Base-by-base conservation (phyloP, 2,888 invertebrate genomes). In the Xestia c-nigrum region DNA sequence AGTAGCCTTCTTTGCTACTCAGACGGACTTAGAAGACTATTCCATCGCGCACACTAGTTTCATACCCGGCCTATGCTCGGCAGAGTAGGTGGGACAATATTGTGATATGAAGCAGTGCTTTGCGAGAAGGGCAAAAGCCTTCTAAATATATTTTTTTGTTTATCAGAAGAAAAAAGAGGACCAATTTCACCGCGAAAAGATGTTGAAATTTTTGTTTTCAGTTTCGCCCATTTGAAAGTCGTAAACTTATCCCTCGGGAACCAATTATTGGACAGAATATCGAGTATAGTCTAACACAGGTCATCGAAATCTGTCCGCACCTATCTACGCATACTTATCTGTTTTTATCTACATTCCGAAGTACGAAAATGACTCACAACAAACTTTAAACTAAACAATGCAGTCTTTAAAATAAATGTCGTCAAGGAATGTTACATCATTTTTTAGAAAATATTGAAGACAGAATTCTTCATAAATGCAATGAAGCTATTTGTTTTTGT, bases 381-480 rank as follows among this genome's bases (percentile, higher is more conserved):
- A 55, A 43, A 21, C 24, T 52, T 7, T 9, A 38, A n/a, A 46
- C 10, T 10, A 63, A 19, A 63, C 3, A 76, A 21, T 16, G 43
- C n/a, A 24, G 21, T 47, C 64, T 76, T 63, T 7, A 55, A 38
- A 43, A 47, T 10, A 19, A 5, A 0, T 5, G 6, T 38, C 19
- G 3, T 14, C 10, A 10, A 16, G 76, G 76, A 76, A 76, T 76
- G 76, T 59, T 59, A 40, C 38, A 19, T 67, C 78, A n/a, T 0
- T 9, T 21, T 65, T 77, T 5, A 55, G 24, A 38, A 77, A 52
- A 55, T 57, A 57, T 47, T 55, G 31, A 31, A 31, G 19, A 57
- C 14, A 24, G 0, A 59, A 19, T 52, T 76, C 50, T 19, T 43
- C 7, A 40, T 76, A 76, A 76, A 76, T 78, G 66, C 76, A 46